Base-by-base conservation (phyloP, 2,797 vertebrate genomes). In the Epinephelus coioides region DNA sequence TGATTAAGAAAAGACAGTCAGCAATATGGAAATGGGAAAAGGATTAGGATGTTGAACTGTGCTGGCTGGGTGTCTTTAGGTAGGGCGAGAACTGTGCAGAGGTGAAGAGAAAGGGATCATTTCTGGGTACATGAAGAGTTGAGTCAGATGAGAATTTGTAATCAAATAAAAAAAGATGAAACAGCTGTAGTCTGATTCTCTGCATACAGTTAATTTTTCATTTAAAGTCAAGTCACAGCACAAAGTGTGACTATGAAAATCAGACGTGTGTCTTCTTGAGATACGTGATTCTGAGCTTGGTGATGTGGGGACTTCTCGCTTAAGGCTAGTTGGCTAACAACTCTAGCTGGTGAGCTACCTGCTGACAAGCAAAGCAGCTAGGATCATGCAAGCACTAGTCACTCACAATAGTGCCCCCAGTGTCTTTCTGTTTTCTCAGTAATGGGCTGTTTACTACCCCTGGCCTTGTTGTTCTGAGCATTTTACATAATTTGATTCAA, bases 1-100 rank as follows among this genome's bases (percentile, higher is more conserved):
- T 83, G 80, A 89, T 91, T 90, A 89, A 72, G 72, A 59, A 76
- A 44, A 88, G 67, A 74, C 73, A 76, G 81, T 90, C 86, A 88
- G 89, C 80, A 78, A 64, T 82, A 87, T 87, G 83, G 60, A 91
- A 91, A 85, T 86, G 11, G 17, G 61, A 53, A 44, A 30, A 40
- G 57, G 66, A 83, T 77, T 73, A 79, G 65, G 49, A 76, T 53
- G 30, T 66, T 56, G 21, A 79, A 61, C 19, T 61, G 76, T 23
- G 53, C n/a, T 53, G 38, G 49, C 27, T 59, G 60, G 7, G 11
- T 47, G 55, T 73, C 62, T 74, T 73, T 30, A 62, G 21, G 1
- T 59, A 60, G 59, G 55, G 62, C 4, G 10, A 61, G 47, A 78
- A 51, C 25, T 27, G 25, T n/a, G 38, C 27, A 56, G 27, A 79